Conservation (phyloP, 2,113 vertebrate genomes). For the Chaetodon trifascialis region DNA sequence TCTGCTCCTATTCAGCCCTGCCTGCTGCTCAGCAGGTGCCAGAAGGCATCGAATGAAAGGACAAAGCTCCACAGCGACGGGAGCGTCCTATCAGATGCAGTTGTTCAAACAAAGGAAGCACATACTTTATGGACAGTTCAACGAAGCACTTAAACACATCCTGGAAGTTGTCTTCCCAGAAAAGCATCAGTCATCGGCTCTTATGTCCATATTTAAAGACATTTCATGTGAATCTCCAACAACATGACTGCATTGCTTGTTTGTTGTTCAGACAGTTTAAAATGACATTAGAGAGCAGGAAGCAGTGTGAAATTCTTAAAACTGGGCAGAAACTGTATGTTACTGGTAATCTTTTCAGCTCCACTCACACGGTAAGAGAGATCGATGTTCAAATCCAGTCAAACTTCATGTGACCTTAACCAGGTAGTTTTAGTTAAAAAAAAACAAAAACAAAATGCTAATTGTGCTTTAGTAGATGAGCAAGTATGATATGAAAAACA, state of each 20-base stretch:
- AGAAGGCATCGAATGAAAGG: neutral
- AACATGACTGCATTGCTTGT: neutral
- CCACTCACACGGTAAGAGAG: no score
- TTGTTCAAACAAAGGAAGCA: neutral
- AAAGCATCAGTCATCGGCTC: neutral
- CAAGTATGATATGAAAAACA: no score
- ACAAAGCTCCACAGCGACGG: neutral
- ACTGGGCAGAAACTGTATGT: no score
- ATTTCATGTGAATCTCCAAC: neutral
- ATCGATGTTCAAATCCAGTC: no score
- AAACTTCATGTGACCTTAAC: neutral
- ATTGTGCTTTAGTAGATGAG: no score
- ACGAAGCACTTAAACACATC: neutral
- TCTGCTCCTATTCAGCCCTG: constrained; percentile 26
- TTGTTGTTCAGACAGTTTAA: neutral
- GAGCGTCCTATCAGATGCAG: constrained; percentile 13
- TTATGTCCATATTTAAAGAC: neutral
- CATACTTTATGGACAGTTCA: no score
- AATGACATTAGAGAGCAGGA: neutral
- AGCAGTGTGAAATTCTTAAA: neutral
- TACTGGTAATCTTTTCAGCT: no score
- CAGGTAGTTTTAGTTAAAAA: no score
- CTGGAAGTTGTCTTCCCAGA: neutral
- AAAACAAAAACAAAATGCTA: no score
- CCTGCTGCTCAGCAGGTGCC: constrained; percentile 47